Evolutionary conservation across 92 coral and sea anemone species (phyloP), one percentile per base, ranked within the genome.

Genomic region (Parazoanthus atlanticus): DNA sequence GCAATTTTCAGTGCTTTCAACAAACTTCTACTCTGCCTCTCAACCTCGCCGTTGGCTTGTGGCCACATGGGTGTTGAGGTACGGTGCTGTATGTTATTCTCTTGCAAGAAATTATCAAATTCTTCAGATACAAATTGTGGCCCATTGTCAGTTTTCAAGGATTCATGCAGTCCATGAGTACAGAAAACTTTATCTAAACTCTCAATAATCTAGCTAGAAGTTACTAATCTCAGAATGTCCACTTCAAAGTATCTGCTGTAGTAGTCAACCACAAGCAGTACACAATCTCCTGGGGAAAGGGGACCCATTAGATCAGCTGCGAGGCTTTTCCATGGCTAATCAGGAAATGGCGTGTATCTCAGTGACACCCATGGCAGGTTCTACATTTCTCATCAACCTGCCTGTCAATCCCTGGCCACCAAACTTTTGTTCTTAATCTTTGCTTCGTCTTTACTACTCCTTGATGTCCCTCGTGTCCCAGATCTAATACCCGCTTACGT

Each of bases 391-490:
- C 84, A 77, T 91, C n/a, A n/a, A n/a, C n/a, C n/a, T n/a, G n/a
- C n/a, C n/a, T n/a, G n/a, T n/a, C n/a, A n/a, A n/a, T n/a, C n/a
- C n/a, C n/a, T n/a, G n/a, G n/a, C n/a, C n/a, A n/a, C n/a, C n/a
- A n/a, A n/a, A n/a, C n/a, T n/a, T n/a, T n/a, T n/a, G n/a, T n/a
- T n/a, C n/a, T n/a, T n/a, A n/a, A n/a, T n/a, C n/a, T n/a, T n/a
- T n/a, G 89, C 21, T 90, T 90, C 28, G 82, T 90, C 64, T 79
- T 78, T 3, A 52, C 71, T 30, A 84, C 36, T 23, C 91, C 85
- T 33, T 89, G 88, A 28, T 89, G 85, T 54, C 91, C 91, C 58
- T 90, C 88, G 52, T 90, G 88, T 29, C 90, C 90, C 41, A 86
- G 73, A 49, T 86, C 32, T 47, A 75, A 25, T 58, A 74, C 89